Percentiles rank a stretch among this genome's conserved stretches.
These are phyloP conservation scores for Rhizoglyphus robini DNA, from an alignment of 1,140 invertebrate genomes.

Conservation along the genomic window DNA sequence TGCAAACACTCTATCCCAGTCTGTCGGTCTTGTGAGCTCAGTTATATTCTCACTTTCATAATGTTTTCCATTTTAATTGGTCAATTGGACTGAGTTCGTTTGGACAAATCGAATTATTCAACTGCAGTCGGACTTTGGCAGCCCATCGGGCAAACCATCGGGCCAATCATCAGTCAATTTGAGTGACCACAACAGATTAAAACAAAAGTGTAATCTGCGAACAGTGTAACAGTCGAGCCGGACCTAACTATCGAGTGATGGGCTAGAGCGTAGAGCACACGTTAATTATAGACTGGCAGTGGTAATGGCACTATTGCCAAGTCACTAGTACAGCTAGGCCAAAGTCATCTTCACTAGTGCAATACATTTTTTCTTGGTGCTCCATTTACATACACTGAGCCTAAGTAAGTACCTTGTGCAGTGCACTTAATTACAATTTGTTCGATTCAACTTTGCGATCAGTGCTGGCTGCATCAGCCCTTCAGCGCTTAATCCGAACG, in stretches of 20 bases:
- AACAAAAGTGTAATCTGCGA: neutral
- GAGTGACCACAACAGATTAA: neutral
- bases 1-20: neutral
- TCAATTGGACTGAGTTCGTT: too few relatives aligned
- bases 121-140: neutral
- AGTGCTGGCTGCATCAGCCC: neutral
- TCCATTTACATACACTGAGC: conserved; percentile 12
- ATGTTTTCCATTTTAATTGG: neutral
- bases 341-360: neutral
- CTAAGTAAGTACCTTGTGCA: neutral
- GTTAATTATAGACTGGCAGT: conserved; percentile 2
- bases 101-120: neutral
- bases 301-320: neutral
- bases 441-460: neutral
- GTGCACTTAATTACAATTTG: conserved; percentile 12
- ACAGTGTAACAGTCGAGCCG: neutral
- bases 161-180: too few relatives aligned
- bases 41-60: conserved; percentile 9
- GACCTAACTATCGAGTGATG: conserved; percentile 7
- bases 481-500: neutral
- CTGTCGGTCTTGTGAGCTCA: too few relatives aligned
- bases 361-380: conserved; percentile 5
- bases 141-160: neutral
- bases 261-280: neutral
- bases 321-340: neutral